Base-by-base conservation (phyloP, 2,113 vertebrate species). In the Proterorhinus semilunaris region DNA sequence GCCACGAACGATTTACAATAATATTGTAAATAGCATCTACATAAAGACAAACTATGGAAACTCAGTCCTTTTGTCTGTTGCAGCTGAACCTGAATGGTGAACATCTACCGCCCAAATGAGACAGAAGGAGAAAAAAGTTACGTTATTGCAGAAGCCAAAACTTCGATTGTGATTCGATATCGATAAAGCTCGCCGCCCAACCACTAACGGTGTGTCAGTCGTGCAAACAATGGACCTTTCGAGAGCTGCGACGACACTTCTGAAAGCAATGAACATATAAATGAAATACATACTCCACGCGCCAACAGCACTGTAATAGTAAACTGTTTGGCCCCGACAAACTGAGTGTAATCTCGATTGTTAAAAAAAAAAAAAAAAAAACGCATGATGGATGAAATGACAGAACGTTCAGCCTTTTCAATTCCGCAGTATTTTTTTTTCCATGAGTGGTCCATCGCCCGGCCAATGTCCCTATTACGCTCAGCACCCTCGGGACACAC, bases 401-500 rank as follows among this genome's bases (percentile, higher is more conserved):
- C 49, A 15, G 47, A 49, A 72, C 43, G 44, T 72, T 72, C 8
- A 61, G 10, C 21, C 54, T 62, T 81, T 65, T 62, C 59, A 57
- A 66, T 75, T 68, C 65, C 13, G 54, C 17, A 62, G 9, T 50
- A 16, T 58, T 67, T 66, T 27, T 67, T 66, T 48, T 59, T 61
- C 44, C 10, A 10, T 27, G 51, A 46, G 15, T 80, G 53, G 16
- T 54, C 16, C 53, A 65, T 48, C 6, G 12, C 16, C 8, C 42
- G 55, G 66, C 59, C 42, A 7, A 21, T 68, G 70, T 27, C 65
- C n/a, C 62, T 71, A 48, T 66, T 78, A 80, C 72, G 54, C 42
- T 58, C 49, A 45, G 62, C 50, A 46, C 71, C 62, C 52, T 52
- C 6, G 57, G 71, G 71, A 78, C 57, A 78, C 57, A 15, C 16